Base-by-base conservation (phyloP, 2,797 vertebrate genomes). In the Halcyon chelicuti region DNA sequence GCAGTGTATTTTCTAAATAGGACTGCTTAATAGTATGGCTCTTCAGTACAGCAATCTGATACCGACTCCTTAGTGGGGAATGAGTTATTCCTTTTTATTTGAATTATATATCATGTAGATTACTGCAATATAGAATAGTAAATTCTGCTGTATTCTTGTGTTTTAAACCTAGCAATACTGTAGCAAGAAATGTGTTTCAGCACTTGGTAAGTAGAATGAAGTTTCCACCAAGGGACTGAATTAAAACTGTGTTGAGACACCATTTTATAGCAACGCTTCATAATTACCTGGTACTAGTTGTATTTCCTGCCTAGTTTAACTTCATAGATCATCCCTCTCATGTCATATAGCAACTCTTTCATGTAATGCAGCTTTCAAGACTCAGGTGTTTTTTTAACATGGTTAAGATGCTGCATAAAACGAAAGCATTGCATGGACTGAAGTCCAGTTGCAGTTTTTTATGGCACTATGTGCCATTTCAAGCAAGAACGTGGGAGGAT, bases 1-100 rank as follows among this genome's bases (percentile, higher is more conserved):
- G 68, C 58, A 74, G 72, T 91, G 10, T 44, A 86, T 93, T 95
- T 92, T 93, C 61, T 83, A 83, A 91, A 88, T 86, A 74, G 31
- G 67, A 72, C 71, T 79, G 33, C 62, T 86, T 86, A 80, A 68
- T 88, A 80, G 70, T 46, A n/a, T 46, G 85, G 35, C 78, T 65
- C 57, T 91, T 87, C 44, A 91, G 37, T 19, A 72, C 29, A 74
- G 72, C 61, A 77, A n/a, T 79, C 61, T 83, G 78, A 71, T 86
- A 77, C 1, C 68, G 78, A 74, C 19, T 89, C 74, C 57, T 79
- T 26, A 61, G 60, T 77, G 86, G 86, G 75, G 37, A 85, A 67
- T 39, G 55, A 90, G 84, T 61, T 52, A 85, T 72, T 94, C 0
- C 7, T 54, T 96, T 95, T 87, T 77, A 83, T 93, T 87, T 83